phyloP scores from a whole-genome alignment of 2,113 vertebrate genomes.

The Thymallus thymallus region DNA sequence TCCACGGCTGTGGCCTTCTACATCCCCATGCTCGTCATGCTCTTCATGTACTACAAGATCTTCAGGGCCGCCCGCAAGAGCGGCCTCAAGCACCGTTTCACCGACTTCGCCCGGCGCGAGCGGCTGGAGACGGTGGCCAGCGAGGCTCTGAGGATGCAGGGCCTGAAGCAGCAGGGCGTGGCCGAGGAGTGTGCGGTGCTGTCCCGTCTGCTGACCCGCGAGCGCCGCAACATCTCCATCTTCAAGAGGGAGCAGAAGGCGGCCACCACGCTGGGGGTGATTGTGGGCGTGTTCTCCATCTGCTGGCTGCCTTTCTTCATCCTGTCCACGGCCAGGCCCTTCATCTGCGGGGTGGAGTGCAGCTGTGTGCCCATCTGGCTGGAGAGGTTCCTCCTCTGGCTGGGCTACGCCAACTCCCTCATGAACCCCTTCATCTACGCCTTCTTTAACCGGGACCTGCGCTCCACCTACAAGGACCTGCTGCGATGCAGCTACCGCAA shows the following conservation, averaged over 20 bases:
- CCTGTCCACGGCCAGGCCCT: slow-evolving; percentile 76
- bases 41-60: slow-evolving; percentile 83
- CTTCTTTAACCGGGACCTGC: slow-evolving; percentile 80
- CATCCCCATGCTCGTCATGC: slow-evolving; percentile 82
- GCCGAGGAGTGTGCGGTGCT: slow-evolving; percentile 71
- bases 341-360: slow-evolving; percentile 78
- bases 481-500: slow-evolving; percentile 79
- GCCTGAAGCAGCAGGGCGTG: slow-evolving; percentile 72
- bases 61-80: slow-evolving; percentile 79
- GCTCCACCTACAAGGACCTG: slow-evolving; percentile 77
- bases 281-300: slow-evolving; percentile 75
- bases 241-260: slow-evolving; percentile 82
- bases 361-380: slow-evolving; percentile 82
- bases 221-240: slow-evolving; percentile 79
- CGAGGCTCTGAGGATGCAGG: slow-evolving; percentile 74
- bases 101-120: slow-evolving; percentile 59
- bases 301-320: slow-evolving; percentile 82
- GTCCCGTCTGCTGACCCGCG: slow-evolving; percentile 72
- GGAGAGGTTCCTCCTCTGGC: slow-evolving; percentile 77
- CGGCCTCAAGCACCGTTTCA: slow-evolving; percentile 77
- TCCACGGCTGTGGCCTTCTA: slow-evolving; percentile 81
- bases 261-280: slow-evolving; percentile 78
- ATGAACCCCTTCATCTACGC: slow-evolving; percentile 83
- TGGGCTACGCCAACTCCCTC: slow-evolving; percentile 80
- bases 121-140: slow-evolving; percentile 66